Percentiles rank a stretch among this genome's conserved stretches.
phyloP scores from a whole-genome alignment of 2,797 vertebrate species.

The Mus spretus region DNA sequence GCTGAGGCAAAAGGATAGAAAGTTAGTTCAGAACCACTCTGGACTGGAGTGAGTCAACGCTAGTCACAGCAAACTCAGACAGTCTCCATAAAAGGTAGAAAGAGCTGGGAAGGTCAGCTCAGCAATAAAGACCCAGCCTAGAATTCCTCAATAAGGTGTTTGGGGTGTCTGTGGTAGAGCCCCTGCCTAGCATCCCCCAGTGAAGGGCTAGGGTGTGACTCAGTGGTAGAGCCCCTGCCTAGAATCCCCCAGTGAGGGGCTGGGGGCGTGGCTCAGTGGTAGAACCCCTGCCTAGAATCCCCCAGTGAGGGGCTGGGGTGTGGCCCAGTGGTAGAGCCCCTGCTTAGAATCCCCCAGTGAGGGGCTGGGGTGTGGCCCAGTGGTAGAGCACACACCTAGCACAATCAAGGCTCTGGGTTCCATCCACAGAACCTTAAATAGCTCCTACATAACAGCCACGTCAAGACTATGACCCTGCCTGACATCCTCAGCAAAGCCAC shows the following conservation, averaged over 20 bases:
- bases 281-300: not conserved
- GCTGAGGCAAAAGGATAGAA: not conserved
- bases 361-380: not conserved
- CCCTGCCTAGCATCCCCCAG: not conserved
- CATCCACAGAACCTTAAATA: not conserved
- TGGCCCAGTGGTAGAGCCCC: too few relatives aligned
- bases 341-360: too few relatives aligned
- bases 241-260: not conserved
- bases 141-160: not conserved
- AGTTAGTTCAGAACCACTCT: not conserved
- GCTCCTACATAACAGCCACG: not conserved
- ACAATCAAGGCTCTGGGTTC: not conserved
- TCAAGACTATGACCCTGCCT: accelerated
- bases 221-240: not conserved
- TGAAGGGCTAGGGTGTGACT: not conserved
- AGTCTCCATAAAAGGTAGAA: not conserved
- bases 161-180: not conserved
- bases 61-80: not conserved
- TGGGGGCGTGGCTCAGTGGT: not conserved
- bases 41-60: not conserved
- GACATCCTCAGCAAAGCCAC: not conserved
- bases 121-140: not conserved
- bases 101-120: not conserved
- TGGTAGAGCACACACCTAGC: not conserved
- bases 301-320: too few relatives aligned